Percentiles rank a stretch among this genome's conserved stretches.
Conservation (phyloP, 2,888 invertebrate species). For the Apodemia mormo region DNA sequence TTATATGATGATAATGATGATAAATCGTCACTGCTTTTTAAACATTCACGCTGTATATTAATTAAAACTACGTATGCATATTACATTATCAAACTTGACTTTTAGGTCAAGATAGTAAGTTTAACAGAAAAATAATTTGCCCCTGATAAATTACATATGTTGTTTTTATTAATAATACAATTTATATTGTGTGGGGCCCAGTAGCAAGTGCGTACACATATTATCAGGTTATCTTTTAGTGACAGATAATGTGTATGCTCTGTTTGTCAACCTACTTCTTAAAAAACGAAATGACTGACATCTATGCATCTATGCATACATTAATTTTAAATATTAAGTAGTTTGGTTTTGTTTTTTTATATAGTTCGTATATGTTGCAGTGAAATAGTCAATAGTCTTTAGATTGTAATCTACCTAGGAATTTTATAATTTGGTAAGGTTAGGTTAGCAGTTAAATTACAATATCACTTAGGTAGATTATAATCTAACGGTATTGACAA, state of each 20-base stretch:
- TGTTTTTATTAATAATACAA: constrained; percentile 46
- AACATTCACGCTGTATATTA: constrained; percentile 13
- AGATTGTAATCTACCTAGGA: too few relatives aligned
- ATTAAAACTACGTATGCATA: constrained; percentile 32
- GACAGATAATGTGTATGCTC: not conserved
- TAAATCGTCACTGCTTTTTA: not conserved
- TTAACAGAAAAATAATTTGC: constrained; percentile 78
- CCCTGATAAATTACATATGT: constrained; percentile 52
- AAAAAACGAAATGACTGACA: too few relatives aligned
- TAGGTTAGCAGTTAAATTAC: too few relatives aligned
- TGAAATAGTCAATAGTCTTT: too few relatives aligned
- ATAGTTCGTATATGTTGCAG: too few relatives aligned
- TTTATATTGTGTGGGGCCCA: constrained; percentile 11
- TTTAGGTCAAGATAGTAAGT: constrained; percentile 58
- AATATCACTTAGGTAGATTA: too few relatives aligned
- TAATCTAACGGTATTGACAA: too few relatives aligned
- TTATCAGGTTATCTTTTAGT: not conserved
- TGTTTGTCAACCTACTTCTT: too few relatives aligned
- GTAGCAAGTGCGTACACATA: not conserved
- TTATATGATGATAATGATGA: not conserved
- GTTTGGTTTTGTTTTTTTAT: too few relatives aligned
- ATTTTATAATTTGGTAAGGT: too few relatives aligned
- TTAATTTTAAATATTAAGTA: too few relatives aligned
- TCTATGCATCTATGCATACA: too few relatives aligned
- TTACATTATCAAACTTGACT: constrained; percentile 51